Conservation (phyloP, 2,888 invertebrate species). For the Koerneria pararmatus region DNA sequence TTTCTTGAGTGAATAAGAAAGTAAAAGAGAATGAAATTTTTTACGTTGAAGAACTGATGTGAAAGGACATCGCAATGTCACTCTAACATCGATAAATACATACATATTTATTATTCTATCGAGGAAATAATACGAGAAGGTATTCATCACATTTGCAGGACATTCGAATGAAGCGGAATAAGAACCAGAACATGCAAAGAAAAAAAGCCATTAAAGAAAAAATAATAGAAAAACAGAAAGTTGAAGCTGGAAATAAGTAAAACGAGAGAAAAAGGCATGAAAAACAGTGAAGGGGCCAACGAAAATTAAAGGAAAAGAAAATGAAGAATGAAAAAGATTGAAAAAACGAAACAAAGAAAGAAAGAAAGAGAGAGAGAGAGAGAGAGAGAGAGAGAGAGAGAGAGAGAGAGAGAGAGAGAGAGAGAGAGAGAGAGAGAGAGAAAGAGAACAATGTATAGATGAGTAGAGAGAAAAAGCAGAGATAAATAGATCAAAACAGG, state of each 20-base stretch:
- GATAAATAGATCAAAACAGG: not conserved
- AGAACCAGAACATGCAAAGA: conserved; percentile 12
- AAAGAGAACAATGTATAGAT: not conserved
- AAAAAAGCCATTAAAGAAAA: conserved; percentile 7
- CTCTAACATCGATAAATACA: no score
- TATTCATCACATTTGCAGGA: no score
- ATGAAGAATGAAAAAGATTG: no score
- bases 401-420: conserved; percentile 16
- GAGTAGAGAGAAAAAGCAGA: not conserved
- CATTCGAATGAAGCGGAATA: conserved; percentile 23
- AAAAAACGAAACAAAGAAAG: conserved; percentile 20
- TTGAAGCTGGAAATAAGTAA: no score
- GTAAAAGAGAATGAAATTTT: conserved; percentile 22
- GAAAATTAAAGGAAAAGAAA: no score
- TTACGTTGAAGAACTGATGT: conserved; percentile 23
- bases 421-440: not conserved
- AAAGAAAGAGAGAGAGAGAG: conserved; percentile 5
- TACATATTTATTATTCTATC: no score
- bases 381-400: conserved; percentile 17
- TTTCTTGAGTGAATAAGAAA: conserved; percentile 25
- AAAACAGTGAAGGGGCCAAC: no score
- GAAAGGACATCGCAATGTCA: no score
- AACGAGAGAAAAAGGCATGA: no score
- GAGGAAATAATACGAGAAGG: no score
- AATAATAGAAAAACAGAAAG: conserved; percentile 13